These are phyloP conservation scores for Ailurus styani DNA, from an alignment of 2,113 vertebrate species.

Conservation along the genomic window DNA sequence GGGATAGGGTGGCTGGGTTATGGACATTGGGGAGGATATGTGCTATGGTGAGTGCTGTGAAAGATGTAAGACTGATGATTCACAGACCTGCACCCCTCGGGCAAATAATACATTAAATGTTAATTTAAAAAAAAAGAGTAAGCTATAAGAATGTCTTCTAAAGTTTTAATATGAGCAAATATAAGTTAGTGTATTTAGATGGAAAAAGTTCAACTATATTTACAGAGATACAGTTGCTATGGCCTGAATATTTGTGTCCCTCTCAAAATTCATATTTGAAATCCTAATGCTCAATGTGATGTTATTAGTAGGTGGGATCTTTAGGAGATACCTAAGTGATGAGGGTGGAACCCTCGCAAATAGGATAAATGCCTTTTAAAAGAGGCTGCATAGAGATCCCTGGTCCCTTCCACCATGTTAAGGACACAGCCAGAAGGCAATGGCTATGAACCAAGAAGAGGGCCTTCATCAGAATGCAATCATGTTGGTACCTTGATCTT, in stretches of 20 bases:
- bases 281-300: not conserved
- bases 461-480: not conserved
- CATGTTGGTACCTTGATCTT: not conserved
- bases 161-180: not conserved
- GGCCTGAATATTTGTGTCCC: constrained; percentile 2
- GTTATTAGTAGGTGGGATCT: not conserved
- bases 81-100: too few relatives aligned
- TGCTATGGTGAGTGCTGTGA: too few relatives aligned
- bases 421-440: not conserved
- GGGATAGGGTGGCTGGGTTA: too few relatives aligned
- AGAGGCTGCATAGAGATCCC: not conserved
- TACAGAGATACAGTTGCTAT: not conserved
- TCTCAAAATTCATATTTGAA: not conserved
- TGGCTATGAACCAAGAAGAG: not conserved
- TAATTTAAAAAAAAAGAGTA: too few relatives aligned
- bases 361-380: not conserved
- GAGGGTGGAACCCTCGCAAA: not conserved
- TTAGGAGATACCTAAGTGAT: not conserved
- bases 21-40: too few relatives aligned
- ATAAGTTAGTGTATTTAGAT: not conserved
- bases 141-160: not conserved
- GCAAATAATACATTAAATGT: too few relatives aligned
- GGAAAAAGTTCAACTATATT: not conserved
- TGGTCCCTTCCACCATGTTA: not conserved
- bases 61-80: too few relatives aligned